Base-by-base conservation (phyloP, 2,113 vertebrate species). In the Hipposideros armiger region DNA sequence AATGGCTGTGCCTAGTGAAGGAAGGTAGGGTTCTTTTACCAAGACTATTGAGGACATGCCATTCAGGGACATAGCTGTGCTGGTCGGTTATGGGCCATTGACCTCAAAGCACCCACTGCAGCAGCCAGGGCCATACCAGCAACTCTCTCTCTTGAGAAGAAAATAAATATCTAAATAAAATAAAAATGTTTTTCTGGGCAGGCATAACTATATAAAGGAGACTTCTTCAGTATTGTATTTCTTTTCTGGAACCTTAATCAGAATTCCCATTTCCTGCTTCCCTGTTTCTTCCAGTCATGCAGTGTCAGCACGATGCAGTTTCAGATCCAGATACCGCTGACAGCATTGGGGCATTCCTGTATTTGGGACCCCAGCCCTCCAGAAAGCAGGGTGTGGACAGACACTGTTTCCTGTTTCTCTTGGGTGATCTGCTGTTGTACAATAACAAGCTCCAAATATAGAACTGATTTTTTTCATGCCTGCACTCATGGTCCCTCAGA, bases 31-130 rank as follows among this genome's bases (percentile, higher is more conserved):
- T 50, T 8, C 14, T 36, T 69, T n/a, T 50, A 28, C 32, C 1
- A 5, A 17, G 86, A 20, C 40, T 0, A 14, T 20, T 4, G 2
- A 32, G 30, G 72, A 10, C 15, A 1, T 5, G 1, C 0, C 10
- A 1, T n/a, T 20, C 22, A 1, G 15, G 28, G 22, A 47, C 1
- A 14, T 14, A 50, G 77, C n/a, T 24, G 4, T 73, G 54, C 74
- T 47, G 1, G 5, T 58, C 19, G 3, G 7, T 26, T 24, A 16
- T 1, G 9, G 52, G 40, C 7, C n/a, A 0, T 5, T 0, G 1
- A 5, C 30, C 4, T 73, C 22, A 0, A 2, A 3, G 3, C 0
- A 4, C 20, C 62, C 22, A 6, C 66, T 6, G 24, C 40, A 72
- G 67, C 19, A 60, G 11, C 73, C 6, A 6, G 22, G 32, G 62